Evolutionary conservation across 2,888 invertebrate genomes (phyloP).

Genomic region (Sceliomorpha sp.): DNA sequence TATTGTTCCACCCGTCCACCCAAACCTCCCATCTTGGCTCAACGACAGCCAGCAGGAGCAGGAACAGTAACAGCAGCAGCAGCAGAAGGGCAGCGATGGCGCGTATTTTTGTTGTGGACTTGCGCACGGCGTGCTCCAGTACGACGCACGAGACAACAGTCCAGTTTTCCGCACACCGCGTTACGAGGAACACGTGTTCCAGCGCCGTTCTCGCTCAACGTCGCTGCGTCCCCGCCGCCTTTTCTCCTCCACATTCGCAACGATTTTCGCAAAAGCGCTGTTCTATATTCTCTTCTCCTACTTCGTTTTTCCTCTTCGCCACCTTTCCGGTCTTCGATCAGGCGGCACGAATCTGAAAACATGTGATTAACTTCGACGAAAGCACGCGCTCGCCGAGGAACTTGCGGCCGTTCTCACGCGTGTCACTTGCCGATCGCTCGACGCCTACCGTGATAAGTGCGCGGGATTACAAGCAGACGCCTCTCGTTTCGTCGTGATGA

Average conservation of each 20-base stretch:
- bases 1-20: no score
- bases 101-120: conserved; percentile 66
- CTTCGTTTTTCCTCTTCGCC: conserved; percentile 32
- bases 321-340: no score
- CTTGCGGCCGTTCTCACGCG: conserved; percentile 33
- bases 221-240: conserved; percentile 55
- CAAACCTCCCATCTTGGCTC: no score
- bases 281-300: conserved; percentile 32
- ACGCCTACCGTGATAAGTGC: no score
- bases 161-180: conserved; percentile 51
- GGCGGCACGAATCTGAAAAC: conserved; percentile 17
- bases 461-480: no score
- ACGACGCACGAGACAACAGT: conserved; percentile 56
- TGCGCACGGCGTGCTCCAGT: conserved; percentile 59
- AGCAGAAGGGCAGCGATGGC: conserved; percentile 43
- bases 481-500: no score
- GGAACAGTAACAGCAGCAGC: no score
- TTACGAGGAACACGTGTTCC: conserved; percentile 37
- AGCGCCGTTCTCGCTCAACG: conserved; percentile 16
- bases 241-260: conserved; percentile 50
- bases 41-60: no score
- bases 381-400: conserved; percentile 40
- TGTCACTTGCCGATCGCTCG: conserved; percentile 30
- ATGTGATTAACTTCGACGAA: conserved; percentile 66
- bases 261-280: conserved; percentile 37